Evolutionary conservation across 1,140 invertebrate genomes (phyloP), one percentile per base, ranked within the genome.

Genomic region (Caenorhabditis latens): DNA sequence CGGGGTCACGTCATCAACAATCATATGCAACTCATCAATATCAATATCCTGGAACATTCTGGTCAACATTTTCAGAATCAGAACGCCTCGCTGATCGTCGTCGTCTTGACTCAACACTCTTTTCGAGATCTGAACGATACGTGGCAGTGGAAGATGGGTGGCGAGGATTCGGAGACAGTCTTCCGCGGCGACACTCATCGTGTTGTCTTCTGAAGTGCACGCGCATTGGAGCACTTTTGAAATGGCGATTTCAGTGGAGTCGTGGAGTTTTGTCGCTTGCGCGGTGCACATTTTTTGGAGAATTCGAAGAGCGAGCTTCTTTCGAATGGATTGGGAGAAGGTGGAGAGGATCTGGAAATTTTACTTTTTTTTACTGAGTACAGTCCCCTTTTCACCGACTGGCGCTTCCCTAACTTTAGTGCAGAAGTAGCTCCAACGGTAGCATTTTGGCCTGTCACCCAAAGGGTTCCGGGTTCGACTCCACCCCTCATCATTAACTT

Each of bases 281-380:
- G 71, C 71, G 21, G 71, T 79, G 46, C 71, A 79, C 71, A 79
- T 79, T 50, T 79, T 79, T 24, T 79, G 71, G 14, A 79, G 46
- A 79, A 79, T 79, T 50, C 71, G 71, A 16, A 79, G 46, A 53
- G 71, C 71, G 5, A 79, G 71, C n/a, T 79, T 79, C 71, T 79
- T 79, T 0, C 71, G 71, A 50, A 79, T 79, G 0, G 71, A 79
- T 79, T 79, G 71, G 43, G 71, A 79, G 7, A 79, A 53, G n/a
- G 71, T 79, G 40, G 71, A 79, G 3, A 79, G 71, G 1, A 79
- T 79, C 71, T 79, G 71, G 11, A 65, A n/a, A n/a, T n/a, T n/a
- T n/a, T n/a, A 65, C 21, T 6, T 40, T 32, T 65, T 58, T 58
- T 58, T n/a, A n/a, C n/a, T n/a, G n/a, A n/a, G n/a, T n/a, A n/a